Base-by-base conservation (phyloP, 2,113 vertebrate species). In the Columba livia region DNA sequence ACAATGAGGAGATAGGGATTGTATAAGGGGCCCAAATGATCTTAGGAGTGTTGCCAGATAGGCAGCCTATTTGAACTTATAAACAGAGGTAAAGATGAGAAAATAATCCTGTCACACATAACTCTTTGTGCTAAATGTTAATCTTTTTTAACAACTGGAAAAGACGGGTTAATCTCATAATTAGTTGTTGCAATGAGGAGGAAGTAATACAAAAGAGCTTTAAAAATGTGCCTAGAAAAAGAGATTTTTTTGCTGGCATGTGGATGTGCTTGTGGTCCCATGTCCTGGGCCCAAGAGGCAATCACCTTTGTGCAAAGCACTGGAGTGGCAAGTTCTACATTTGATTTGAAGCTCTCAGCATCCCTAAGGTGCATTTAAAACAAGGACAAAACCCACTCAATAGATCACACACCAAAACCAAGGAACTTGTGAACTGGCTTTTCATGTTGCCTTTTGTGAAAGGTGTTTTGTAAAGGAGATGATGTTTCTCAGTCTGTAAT, bases 401-500 rank as follows among this genome's bases (percentile, higher is more conserved):
- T 65, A 78, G 71, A 67, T 79, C 19, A 11, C 15, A 47, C 7
- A 28, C 8, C 34, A 84, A 86, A 72, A 38, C 3, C 16, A 67
- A 15, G 2, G 8, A 34, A 64, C 29, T 42, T 85, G 12, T 24
- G 23, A 83, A 20, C 8, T 61, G 50, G 15, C 24, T 79, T 93
- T 88, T 82, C 32, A 3, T 31, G 26, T 34, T 79, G 19, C 19
- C 77, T 79, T 53, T 79, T 80, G 29, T 51, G 57, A 70, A 81
- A 75, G 14, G 7, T n/a, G 9, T 90, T 88, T 79, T 17, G 26
- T n/a, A 73, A 60, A 31, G 80, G 31, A 81, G 44, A 26, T 2
- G 0, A 2, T 51, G 20, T 62, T 70, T 84, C n/a, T 72, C n/a
- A 0, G 0, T 23, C 16, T 78, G 4, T 80, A 42, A 57, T 17